These are phyloP conservation scores for Telmatochromis sp. DNA, from an alignment of 2,113 vertebrate species.

Conservation along the genomic window DNA sequence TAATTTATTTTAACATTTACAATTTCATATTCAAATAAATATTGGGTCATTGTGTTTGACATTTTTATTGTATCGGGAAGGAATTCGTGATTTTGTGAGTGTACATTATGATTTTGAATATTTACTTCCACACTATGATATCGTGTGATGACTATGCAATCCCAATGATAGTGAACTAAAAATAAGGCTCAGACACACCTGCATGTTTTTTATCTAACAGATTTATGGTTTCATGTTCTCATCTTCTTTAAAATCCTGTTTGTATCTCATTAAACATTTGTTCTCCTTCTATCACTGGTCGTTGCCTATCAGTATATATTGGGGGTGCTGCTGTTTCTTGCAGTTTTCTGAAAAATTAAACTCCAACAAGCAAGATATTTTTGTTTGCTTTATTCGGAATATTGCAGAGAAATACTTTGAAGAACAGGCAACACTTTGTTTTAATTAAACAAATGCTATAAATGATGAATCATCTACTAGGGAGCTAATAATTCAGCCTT, in stretches of 20 bases:
- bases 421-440: fast-evolving
- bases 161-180: not conserved
- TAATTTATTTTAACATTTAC: not conserved
- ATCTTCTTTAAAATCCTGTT: not conserved
- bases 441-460: not conserved
- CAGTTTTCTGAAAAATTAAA: not conserved
- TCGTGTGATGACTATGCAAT: fast-evolving
- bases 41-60: not conserved
- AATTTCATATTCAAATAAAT: not conserved
- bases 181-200: not conserved
- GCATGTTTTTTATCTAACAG: not conserved
- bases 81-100: fast-evolving
- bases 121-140: not conserved
- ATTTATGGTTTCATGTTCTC: not conserved
- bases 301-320: not conserved
- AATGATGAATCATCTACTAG: not conserved
- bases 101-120: not conserved
- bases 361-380: not conserved
- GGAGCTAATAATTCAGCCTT: not conserved
- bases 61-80: not conserved
- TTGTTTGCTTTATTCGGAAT: not conserved
- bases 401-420: not conserved
- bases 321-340: not conserved
- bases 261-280: not conserved
- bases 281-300: not conserved